Percentiles rank a stretch among this genome's conserved stretches.
These are phyloP conservation scores for Linyphia triangularis DNA, from an alignment of 2,888 invertebrate species.

Conservation along the genomic window DNA sequence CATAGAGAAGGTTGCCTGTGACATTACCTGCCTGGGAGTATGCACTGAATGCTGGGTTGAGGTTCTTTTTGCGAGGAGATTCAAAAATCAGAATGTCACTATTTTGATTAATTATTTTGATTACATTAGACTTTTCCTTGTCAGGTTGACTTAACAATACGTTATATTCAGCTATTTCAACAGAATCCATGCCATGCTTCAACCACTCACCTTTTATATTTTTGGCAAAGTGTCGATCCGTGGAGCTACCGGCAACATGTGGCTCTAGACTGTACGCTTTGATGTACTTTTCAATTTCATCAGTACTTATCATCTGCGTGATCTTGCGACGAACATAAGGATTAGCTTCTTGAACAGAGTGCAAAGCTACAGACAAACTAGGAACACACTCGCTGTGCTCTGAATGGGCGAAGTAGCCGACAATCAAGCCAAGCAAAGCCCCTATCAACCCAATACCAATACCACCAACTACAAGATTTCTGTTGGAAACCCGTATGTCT, in stretches of 20 bases:
- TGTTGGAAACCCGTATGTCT: slow-evolving; percentile 62
- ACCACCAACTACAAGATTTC: slow-evolving; percentile 72
- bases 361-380: slow-evolving; percentile 75
- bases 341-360: slow-evolving; percentile 76
- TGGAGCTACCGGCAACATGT: slow-evolving; percentile 76
- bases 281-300: slow-evolving; percentile 71
- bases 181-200: slow-evolving; percentile 76
- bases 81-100: slow-evolving; percentile 49
- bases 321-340: slow-evolving; percentile 76
- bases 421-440: slow-evolving; percentile 75
- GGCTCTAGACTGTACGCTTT: slow-evolving; percentile 73
- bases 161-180: slow-evolving; percentile 76
- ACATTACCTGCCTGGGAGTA: slow-evolving; percentile 77
- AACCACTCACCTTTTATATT: slow-evolving; percentile 74
- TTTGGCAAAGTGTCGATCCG: slow-evolving; percentile 75
- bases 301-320: slow-evolving; percentile 63
- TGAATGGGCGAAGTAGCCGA: slow-evolving; percentile 77
- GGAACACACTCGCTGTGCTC: slow-evolving; percentile 75
- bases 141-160: slow-evolving; percentile 76
- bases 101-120: slow-evolving; percentile 72
- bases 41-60: slow-evolving; percentile 77
- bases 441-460: slow-evolving; percentile 73
- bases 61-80: slow-evolving; percentile 71
- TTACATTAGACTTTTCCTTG: slow-evolving; percentile 74
- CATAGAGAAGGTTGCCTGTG: slow-evolving; percentile 79